These are phyloP conservation scores for Drosophila leontia DNA, from an alignment of 1,140 invertebrate genomes.

Conservation along the genomic window DNA sequence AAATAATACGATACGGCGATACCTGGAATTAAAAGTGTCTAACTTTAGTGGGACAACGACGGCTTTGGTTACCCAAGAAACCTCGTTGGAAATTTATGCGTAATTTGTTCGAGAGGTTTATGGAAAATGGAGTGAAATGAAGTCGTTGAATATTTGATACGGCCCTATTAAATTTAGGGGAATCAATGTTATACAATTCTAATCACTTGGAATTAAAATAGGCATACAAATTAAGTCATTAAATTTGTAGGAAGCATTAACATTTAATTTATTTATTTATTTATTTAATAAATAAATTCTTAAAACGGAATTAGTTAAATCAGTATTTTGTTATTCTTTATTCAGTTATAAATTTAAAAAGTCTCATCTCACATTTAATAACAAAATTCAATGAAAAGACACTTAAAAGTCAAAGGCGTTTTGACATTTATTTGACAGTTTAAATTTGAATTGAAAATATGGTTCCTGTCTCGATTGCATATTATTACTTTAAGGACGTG, in stretches of 20 bases:
- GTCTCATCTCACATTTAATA: not conserved
- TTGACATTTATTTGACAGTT: conserved; percentile 3
- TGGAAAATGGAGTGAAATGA: conserved; percentile 23
- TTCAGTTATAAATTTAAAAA: not conserved
- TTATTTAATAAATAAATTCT: not conserved
- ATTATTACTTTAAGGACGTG: conserved; percentile 8
- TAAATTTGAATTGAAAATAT: not conserved
- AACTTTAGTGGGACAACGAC: conserved; percentile 26
- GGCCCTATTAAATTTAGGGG: conserved; percentile 5
- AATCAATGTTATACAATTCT: not conserved
- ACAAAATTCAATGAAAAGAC: not conserved
- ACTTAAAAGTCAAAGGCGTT: not conserved
- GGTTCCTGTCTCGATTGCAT: conserved; percentile 21
- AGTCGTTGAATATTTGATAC: conserved; percentile 29
- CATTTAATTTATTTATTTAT: not conserved
- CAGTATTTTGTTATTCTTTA: not conserved
- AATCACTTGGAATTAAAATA: not conserved
- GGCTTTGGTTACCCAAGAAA: conserved; percentile 33
- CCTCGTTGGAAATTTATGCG: conserved; percentile 37
- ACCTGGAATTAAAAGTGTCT: conserved; percentile 49
- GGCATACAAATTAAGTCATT: not conserved
- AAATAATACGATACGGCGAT: conserved; percentile 47
- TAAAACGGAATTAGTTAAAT: not conserved
- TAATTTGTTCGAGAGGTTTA: conserved; percentile 33
- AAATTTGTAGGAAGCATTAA: too few relatives aligned